Percentiles rank a stretch among this genome's conserved stretches.
phyloP scores from a whole-genome alignment of 2,888 invertebrate genomes.

The Stictocephala bisonia region DNA sequence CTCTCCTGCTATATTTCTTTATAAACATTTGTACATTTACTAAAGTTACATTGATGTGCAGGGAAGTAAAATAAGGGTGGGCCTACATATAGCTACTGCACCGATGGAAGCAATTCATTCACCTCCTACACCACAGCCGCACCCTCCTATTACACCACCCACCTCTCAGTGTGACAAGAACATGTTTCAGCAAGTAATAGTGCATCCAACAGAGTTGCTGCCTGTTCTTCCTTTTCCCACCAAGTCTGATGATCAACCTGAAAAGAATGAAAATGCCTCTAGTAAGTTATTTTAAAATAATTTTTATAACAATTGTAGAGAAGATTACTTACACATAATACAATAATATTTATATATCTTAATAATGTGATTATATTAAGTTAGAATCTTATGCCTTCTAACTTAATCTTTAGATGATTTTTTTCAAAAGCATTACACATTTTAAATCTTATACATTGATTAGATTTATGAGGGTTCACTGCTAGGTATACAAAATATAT shows the following conservation, averaged over 20 bases:
- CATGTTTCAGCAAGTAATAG: constrained; percentile 75
- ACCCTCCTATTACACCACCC: constrained; percentile 56
- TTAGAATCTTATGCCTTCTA: too few relatives aligned
- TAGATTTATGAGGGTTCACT: too few relatives aligned
- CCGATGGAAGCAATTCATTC: constrained; percentile 58
- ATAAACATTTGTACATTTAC: not conserved
- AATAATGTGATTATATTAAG: too few relatives aligned
- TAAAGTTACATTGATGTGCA: too few relatives aligned
- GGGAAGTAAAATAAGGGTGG: constrained; percentile 44
- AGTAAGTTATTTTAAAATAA: constrained; percentile 48
- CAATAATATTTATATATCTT: too few relatives aligned
- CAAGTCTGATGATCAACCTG: constrained; percentile 56
- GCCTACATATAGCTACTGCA: constrained; percentile 58
- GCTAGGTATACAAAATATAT: too few relatives aligned
- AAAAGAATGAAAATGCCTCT: constrained; percentile 55
- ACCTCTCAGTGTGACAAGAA: constrained; percentile 60
- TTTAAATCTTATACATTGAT: too few relatives aligned
- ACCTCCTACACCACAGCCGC: not conserved
- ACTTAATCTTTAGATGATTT: too few relatives aligned
- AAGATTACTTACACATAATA: too few relatives aligned
- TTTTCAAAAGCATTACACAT: too few relatives aligned
- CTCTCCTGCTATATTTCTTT: too few relatives aligned
- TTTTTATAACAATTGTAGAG: too few relatives aligned
- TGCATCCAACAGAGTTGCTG: constrained; percentile 82
- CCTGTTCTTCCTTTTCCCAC: constrained; percentile 72